Percentiles rank a stretch among this genome's conserved stretches.
phyloP scores from a whole-genome alignment of 37 sponge, comb jelly and placozoan genomes.

The Beroe ovata region DNA sequence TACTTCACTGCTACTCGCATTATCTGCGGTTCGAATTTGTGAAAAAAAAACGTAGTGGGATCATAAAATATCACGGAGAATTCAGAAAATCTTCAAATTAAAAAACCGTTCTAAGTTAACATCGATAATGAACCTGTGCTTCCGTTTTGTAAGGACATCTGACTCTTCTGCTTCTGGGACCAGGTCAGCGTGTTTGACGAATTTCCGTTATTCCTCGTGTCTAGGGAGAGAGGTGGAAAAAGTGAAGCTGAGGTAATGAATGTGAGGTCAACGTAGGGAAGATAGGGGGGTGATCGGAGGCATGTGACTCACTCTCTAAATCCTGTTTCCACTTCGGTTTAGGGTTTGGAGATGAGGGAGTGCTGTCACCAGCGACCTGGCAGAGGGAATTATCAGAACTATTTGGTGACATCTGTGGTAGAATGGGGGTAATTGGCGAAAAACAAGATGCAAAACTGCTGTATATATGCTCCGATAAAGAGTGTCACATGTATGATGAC shows the following conservation, averaged over 20 bases:
- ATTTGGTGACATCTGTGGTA: too few relatives aligned
- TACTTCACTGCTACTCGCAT: neutral
- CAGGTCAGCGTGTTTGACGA: constrained; percentile 34
- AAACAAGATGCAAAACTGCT: too few relatives aligned
- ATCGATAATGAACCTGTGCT: too few relatives aligned
- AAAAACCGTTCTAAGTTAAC: too few relatives aligned
- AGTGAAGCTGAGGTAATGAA: neutral
- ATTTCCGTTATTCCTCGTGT: neutral
- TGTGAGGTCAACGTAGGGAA: constrained; percentile 1
- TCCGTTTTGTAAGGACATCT: constrained; percentile 17
- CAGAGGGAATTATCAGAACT: neutral
- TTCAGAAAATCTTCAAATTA: too few relatives aligned
- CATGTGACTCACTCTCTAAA: constrained; percentile 54
- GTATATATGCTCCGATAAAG: too few relatives aligned
- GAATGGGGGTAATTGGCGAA: too few relatives aligned
- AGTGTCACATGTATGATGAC: too few relatives aligned
- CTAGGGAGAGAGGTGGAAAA: neutral
- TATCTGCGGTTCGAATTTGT: too few relatives aligned
- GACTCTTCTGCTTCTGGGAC: constrained; percentile 44
- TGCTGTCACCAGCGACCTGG: constrained; percentile 10
- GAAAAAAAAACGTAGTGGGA: too few relatives aligned
- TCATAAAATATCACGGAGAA: too few relatives aligned
- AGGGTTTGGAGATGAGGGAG: constrained; percentile 38
- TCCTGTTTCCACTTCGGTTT: constrained; percentile 66
- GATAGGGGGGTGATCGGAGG: too few relatives aligned